A percentile compares a stretch with the other conserved stretches of the same genome.
Conservation (phyloP, 1,140 invertebrate species). For the Drosophila tropicalis region DNA sequence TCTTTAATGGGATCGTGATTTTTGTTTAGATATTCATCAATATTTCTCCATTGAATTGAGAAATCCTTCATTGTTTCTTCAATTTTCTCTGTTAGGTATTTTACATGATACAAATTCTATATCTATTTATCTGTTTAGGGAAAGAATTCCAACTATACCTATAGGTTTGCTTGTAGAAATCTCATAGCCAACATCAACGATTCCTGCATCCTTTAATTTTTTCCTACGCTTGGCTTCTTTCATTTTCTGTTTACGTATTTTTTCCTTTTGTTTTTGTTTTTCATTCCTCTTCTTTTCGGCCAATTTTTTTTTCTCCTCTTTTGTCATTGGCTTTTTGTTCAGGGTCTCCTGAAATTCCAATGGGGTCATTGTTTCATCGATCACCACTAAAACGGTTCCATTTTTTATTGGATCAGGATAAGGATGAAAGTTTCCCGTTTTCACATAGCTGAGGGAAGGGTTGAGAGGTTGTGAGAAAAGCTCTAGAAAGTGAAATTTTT, state of each 20-base stretch:
- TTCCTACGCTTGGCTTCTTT: constrained; percentile 67
- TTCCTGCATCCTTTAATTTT: constrained; percentile 75
- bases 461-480: not conserved
- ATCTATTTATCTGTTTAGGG: too few relatives aligned
- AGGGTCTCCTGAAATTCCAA: constrained; percentile 83
- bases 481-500: not conserved
- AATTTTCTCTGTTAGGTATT: constrained; percentile 62
- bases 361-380: constrained; percentile 84
- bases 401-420: constrained; percentile 84
- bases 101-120: not conserved
- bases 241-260: constrained; percentile 59
- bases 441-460: constrained; percentile 78
- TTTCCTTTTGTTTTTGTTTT: constrained; percentile 60
- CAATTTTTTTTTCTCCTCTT: constrained; percentile 66
- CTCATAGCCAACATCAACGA: constrained; percentile 69
- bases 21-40: constrained; percentile 83
- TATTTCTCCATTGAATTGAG: constrained; percentile 83
- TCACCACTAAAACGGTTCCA: constrained; percentile 85
- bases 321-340: constrained; percentile 75
- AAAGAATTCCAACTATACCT: constrained; percentile 30
- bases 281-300: constrained; percentile 67
- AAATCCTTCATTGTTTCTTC: constrained; percentile 82
- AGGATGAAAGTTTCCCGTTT: constrained; percentile 84
- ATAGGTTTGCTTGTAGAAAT: constrained; percentile 59
- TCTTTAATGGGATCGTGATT: constrained; percentile 83